Conservation (phyloP, 2,888 invertebrate species). For the Lasiommata megera region DNA sequence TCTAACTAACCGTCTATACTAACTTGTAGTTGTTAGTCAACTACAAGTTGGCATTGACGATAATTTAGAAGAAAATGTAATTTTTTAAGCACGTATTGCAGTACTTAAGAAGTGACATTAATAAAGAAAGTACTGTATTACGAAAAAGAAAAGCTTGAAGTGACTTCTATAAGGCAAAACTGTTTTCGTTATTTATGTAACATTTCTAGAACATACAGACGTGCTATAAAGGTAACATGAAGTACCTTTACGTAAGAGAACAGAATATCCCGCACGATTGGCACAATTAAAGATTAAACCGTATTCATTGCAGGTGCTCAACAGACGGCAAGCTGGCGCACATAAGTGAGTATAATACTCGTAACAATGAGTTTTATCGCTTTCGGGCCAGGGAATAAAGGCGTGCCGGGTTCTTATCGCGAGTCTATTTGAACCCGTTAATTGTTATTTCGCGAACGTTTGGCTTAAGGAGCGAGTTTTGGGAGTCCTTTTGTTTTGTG, state of each 20-base stretch:
- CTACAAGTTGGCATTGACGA: too few species aligned
- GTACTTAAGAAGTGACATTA: too few species aligned
- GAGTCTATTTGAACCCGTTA: slow-evolving; percentile 25
- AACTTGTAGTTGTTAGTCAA: too few species aligned
- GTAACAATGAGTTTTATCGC: slow-evolving; percentile 31
- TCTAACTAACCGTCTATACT: too few species aligned
- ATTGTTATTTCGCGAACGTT: slow-evolving; percentile 27
- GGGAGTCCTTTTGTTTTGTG: slow-evolving; percentile 4
- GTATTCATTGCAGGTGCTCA: slow-evolving; percentile 59
- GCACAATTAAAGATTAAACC: slow-evolving; percentile 31
- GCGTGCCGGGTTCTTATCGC: slow-evolving; percentile 16
- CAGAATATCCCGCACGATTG: slow-evolving; percentile 9
- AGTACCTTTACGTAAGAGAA: slow-evolving; percentile 8
- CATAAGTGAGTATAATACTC: slow-evolving; percentile 59
- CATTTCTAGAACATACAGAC: background rate
- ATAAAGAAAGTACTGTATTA: too few species aligned
- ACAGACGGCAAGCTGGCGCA: slow-evolving; percentile 75
- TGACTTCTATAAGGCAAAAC: too few species aligned
- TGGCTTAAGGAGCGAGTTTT: slow-evolving; percentile 4
- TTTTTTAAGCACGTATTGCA: too few species aligned
- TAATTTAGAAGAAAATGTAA: too few species aligned
- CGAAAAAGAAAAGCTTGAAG: too few species aligned
- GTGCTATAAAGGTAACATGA: background rate
- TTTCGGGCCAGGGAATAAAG: slow-evolving; percentile 19
- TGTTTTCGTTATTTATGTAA: too few species aligned